Percentiles rank a stretch among this genome's conserved stretches.
phyloP scores from a whole-genome alignment of 2,888 invertebrate species.

The Quadroppia sp. region DNA sequence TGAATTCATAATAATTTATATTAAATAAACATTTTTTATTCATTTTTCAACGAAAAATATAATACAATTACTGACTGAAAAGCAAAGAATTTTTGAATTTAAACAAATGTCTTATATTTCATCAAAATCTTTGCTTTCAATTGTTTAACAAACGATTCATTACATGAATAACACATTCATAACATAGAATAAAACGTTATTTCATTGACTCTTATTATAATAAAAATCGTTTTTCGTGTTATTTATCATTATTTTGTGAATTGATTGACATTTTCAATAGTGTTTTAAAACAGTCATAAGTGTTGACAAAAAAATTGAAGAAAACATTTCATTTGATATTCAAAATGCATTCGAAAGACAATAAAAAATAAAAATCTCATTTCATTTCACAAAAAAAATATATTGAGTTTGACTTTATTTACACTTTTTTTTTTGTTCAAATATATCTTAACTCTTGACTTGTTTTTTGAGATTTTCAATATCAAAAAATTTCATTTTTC shows the following conservation, averaged over 20 bases:
- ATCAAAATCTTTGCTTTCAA: too few relatives aligned
- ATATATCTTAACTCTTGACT: neutral
- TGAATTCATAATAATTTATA: too few relatives aligned
- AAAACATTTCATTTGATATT: neutral
- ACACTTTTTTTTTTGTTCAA: neutral
- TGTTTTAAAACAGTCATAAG: neutral
- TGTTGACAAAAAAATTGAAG: neutral
- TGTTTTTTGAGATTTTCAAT: neutral
- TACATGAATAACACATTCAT: too few relatives aligned
- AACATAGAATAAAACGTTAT: too few relatives aligned
- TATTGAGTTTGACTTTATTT: constrained; percentile 8
- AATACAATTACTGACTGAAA: too few relatives aligned
- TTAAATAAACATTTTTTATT: too few relatives aligned
- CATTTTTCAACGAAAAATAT: too few relatives aligned
- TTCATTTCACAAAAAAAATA: neutral
- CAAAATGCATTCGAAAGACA: neutral
- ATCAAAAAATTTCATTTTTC: neutral
- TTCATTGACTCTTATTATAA: too few relatives aligned
- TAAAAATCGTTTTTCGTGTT: too few relatives aligned
- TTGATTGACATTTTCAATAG: neutral
- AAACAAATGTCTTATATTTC: neutral
- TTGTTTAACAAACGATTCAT: too few relatives aligned
- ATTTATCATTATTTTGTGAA: too few relatives aligned
- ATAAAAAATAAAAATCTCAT: constrained; percentile 3
- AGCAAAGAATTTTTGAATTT: neutral